Evolutionary conservation across 2,888 invertebrate species (phyloP).

Genomic region (Lasiommata megera): DNA sequence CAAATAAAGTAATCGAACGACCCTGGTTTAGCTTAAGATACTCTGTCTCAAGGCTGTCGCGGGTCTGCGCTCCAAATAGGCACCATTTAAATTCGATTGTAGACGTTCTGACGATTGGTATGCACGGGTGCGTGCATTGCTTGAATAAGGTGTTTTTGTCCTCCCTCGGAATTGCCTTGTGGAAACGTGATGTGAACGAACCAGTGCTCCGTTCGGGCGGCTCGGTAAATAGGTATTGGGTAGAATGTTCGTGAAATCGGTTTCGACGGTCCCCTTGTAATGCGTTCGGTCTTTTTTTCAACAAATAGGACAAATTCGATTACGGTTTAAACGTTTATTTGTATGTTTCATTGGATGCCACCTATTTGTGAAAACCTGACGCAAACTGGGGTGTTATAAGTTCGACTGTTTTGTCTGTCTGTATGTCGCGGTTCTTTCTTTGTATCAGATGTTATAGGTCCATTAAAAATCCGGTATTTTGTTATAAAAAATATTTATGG

Average conservation of each 20-base stretch:
- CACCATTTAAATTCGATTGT: constrained; percentile 63
- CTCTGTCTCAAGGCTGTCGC: constrained; percentile 26
- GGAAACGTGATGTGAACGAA: constrained; percentile 66
- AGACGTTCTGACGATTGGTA: constrained; percentile 58
- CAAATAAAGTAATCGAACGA: too few relatives aligned
- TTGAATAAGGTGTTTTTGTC: constrained; percentile 69
- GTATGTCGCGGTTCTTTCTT: too few relatives aligned
- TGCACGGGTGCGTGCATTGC: constrained; percentile 55
- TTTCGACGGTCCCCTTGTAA: constrained; percentile 5
- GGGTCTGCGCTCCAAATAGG: constrained; percentile 44
- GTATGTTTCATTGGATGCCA: not conserved
- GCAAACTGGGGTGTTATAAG: too few relatives aligned
- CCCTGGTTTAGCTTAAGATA: not conserved
- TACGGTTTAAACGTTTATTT: not conserved
- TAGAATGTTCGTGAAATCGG: constrained; percentile 12
- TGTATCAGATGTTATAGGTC: too few relatives aligned
- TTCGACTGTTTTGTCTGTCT: too few relatives aligned
- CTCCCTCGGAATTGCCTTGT: constrained; percentile 67
- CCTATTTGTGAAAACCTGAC: too few relatives aligned
- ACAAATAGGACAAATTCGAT: constrained; percentile 7
- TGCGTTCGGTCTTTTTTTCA: not conserved
- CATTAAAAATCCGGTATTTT: too few relatives aligned
- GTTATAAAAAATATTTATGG: too few relatives aligned
- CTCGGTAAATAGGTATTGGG: constrained; percentile 10
- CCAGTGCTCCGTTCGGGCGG: constrained; percentile 6